These are phyloP conservation scores for Macquaria australasica DNA, from an alignment of 2,113 vertebrate species.

Conservation along the genomic window DNA sequence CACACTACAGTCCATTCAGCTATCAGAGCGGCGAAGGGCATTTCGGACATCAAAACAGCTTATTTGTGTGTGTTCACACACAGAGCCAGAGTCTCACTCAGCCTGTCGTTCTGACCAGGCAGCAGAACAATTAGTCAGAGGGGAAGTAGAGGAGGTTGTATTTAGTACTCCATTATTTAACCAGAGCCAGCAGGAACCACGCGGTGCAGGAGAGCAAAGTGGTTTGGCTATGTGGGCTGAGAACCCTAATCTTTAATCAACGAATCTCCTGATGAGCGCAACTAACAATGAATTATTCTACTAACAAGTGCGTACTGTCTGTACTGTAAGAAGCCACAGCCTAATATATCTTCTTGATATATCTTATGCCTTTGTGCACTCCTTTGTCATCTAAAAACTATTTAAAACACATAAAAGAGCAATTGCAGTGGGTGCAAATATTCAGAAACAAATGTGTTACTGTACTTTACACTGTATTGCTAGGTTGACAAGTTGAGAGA, in stretches of 20 bases:
- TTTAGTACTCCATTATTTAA: neutral
- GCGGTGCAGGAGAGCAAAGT: neutral
- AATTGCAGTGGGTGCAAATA: neutral
- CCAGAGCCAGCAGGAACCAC: neutral
- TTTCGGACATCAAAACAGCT: constrained; percentile 44
- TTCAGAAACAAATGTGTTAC: neutral
- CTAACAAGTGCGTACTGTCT: too few species aligned
- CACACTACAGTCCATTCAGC: constrained; percentile 35
- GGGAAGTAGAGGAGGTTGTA: neutral
- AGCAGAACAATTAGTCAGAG: neutral
- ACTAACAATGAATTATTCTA: neutral
- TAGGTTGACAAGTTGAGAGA: neutral
- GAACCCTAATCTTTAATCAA: neutral
- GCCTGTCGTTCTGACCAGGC: neutral
- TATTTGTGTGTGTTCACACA: constrained; percentile 30
- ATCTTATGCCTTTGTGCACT: too few species aligned
- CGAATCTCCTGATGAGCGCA: neutral
- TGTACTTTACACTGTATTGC: neutral
- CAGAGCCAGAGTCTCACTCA: neutral
- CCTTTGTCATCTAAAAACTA: neutral
- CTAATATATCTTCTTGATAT: too few species aligned
- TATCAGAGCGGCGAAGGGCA: constrained; percentile 55
- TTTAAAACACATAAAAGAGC: neutral
- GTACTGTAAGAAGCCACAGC: too few species aligned
- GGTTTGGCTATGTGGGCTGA: neutral